Base-by-base conservation (phyloP, 1,140 invertebrate genomes). In the Hyphantria cunea region DNA sequence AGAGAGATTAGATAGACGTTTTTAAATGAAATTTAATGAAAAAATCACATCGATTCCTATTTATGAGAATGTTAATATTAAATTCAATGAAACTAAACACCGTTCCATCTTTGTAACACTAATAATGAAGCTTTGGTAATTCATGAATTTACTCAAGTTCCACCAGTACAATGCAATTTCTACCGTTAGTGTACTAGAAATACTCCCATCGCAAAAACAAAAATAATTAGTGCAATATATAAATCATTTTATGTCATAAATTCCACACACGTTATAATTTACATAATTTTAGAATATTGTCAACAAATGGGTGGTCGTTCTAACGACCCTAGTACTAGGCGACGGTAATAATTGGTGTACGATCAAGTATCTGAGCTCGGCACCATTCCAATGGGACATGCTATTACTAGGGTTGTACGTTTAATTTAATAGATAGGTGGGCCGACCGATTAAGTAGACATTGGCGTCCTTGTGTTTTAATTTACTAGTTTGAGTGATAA, bases 281-380 rank as follows among this genome's bases (percentile, higher is more conserved):
- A 48, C 44, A 48, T 48, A 58, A 48, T 58, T 48, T 32, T 48
- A 25, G 42, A 44, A 13, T 56, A 56, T 44, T 48, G 54, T 12
- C 49, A 58, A 41, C 55, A 39, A 49, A 49, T 58, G 49, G 34
- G 45, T 58, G 11, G 53, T 12, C 44, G 42, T 33, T 45, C 12
- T 48, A 32, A 33, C 44, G 44, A 14, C 9, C 9, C 41, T 9
- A n/a, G 41, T 14, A 31, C 9, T 3, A 4, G 14, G n/a, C n/a
- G 17, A 11, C 33, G 13, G 33, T 49, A 37, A 49, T 33, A 49
- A 58, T 58, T 39, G 42, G 33, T 25, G 13, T 49, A 48, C 45
- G 55, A 37, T 49, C 45, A 14, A n/a, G 45, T 47, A 47, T 17
- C 55, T 25, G 17, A 3, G 17, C 17, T 58, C 55, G 55, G 55